Percentiles rank a stretch among this genome's conserved stretches.
These are phyloP conservation scores for Accipiter virgatus DNA, from an alignment of 2,113 vertebrate genomes.

Conservation along the genomic window DNA sequence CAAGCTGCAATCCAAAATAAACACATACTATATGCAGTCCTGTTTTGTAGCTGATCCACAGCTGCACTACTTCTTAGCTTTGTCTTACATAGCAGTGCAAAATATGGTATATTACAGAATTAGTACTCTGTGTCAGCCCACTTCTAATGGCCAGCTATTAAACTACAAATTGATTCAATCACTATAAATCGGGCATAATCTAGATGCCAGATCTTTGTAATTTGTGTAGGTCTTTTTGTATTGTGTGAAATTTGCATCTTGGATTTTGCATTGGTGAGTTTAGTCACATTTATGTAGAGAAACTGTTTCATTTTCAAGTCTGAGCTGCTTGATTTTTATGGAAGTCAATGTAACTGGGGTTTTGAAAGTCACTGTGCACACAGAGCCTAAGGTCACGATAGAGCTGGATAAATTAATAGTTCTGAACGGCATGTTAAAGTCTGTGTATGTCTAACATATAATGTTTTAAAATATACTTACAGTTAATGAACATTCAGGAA, in stretches of 20 bases:
- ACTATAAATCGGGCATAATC: neutral
- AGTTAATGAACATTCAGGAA: neutral
- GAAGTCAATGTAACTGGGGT: neutral
- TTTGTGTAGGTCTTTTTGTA: neutral
- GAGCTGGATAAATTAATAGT: neutral
- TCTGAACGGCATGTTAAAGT: neutral
- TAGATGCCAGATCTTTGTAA: neutral
- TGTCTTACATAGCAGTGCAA: neutral
- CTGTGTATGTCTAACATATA: neutral
- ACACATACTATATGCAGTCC: neutral
- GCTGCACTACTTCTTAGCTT: neutral
- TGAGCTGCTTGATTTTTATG: neutral
- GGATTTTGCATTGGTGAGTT: neutral
- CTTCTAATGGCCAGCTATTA: neutral
- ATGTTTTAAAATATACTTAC: neutral
- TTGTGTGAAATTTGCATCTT: neutral
- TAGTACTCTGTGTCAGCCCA: neutral
- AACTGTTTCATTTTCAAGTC: neutral
- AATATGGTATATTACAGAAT: neutral
- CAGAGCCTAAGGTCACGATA: neutral
- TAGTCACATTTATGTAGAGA: neutral
- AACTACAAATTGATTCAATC: neutral
- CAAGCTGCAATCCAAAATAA: neutral
- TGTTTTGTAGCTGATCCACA: neutral
- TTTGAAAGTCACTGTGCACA: neutral